phyloP scores from a whole-genome alignment of 2,113 vertebrate species.

The Recurvirostra avosetta region DNA sequence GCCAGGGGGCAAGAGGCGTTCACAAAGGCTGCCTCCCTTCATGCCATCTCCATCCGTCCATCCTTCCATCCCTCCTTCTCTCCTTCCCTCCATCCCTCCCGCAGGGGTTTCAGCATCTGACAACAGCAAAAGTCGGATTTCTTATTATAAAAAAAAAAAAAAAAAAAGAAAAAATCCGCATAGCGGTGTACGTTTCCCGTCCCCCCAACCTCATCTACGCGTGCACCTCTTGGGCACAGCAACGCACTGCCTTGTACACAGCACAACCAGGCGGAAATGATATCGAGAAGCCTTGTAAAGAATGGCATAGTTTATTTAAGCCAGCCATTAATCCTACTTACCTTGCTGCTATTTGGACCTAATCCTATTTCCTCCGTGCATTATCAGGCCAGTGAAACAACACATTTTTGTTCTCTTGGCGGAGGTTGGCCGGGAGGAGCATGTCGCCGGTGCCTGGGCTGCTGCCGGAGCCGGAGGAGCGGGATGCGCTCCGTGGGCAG shows the following conservation, averaged over 20 bases:
- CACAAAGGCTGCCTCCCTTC: conserved; percentile 30
- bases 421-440: neutral
- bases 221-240: conserved; percentile 40
- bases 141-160: neutral
- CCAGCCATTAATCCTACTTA: conserved; percentile 72
- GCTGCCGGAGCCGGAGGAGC: neutral
- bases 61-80: neutral
- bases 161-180: neutral
- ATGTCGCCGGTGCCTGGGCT: neutral
- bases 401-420: conserved; percentile 31
- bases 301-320: conserved; percentile 21
- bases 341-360: conserved; percentile 70
- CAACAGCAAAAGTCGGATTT: neutral
- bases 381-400: conserved; percentile 48
- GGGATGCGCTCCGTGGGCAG: neutral
- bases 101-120: neutral
- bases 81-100: neutral
- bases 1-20: conserved; percentile 32
- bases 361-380: conserved; percentile 70
- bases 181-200: neutral
- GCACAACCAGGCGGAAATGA: conserved; percentile 27
- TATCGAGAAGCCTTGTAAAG: conserved; percentile 39
- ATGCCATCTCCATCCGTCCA: neutral
- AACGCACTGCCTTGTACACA: neutral
- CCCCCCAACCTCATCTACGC: neutral